Evolutionary conservation across 2,888 invertebrate genomes (phyloP).

Genomic region (Pimpla rufipes): DNA sequence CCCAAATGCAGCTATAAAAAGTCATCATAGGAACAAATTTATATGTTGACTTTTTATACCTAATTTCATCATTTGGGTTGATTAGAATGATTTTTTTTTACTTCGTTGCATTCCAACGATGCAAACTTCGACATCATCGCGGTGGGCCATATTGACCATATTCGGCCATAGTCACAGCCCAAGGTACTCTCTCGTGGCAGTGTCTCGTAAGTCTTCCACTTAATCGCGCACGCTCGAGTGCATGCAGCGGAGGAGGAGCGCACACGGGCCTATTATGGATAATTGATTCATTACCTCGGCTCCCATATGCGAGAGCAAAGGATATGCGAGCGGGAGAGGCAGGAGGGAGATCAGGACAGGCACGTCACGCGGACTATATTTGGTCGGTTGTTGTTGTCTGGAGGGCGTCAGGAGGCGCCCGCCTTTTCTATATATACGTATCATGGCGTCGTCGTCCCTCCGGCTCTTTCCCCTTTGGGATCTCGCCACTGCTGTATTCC

Average conservation of each 20-base stretch:
- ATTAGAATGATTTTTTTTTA: too few relatives aligned
- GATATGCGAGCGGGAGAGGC: neutral
- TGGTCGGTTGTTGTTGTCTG: constrained; percentile 75
- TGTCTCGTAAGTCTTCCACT: constrained; percentile 51
- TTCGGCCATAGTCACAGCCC: neutral
- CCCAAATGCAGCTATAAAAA: too few relatives aligned
- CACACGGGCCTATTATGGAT: constrained; percentile 74
- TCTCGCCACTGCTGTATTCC: constrained; percentile 29
- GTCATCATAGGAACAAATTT: too few relatives aligned
- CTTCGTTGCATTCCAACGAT: too few relatives aligned
- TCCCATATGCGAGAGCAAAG: constrained; percentile 68
- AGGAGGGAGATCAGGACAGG: neutral
- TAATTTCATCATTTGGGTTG: too few relatives aligned
- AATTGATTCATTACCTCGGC: constrained; percentile 79
- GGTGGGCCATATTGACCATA: neutral
- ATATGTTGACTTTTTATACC: too few relatives aligned
- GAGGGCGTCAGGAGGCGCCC: constrained; percentile 70
- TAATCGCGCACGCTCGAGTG: constrained; percentile 55
- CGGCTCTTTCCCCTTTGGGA: constrained; percentile 38
- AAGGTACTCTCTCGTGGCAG: constrained; percentile 42
- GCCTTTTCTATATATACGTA: constrained; percentile 52
- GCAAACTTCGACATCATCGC: neutral
- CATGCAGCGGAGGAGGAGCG: constrained; percentile 29
- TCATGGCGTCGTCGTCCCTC: constrained; percentile 30
- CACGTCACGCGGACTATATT: constrained; percentile 69